Evolutionary conservation across 2,888 invertebrate species (phyloP), one percentile per base, ranked within the genome.

Genomic region (Leptopterna dolabrata): DNA sequence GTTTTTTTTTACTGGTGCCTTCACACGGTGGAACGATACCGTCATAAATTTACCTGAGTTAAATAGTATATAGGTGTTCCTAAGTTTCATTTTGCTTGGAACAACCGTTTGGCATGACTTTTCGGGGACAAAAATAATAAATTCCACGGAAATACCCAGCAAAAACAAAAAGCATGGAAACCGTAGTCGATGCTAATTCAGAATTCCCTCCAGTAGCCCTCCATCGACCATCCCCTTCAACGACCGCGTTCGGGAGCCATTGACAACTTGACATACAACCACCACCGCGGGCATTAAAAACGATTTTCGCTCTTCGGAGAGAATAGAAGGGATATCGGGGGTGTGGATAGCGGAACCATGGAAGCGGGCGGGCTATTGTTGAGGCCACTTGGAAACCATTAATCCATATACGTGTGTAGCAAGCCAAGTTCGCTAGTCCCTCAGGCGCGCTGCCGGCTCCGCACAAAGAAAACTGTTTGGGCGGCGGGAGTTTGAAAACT

Each of bases 361-460:
- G 73, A 73, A 73, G 73, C 73, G 19, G n/a, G 29, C 71, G 11
- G 30, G 73, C 73, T 73, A 73, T 73, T 73, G 73, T 73, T 73
- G 73, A 73, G 73, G 30, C 73, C 73, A n/a, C 73, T 73, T 73
- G 36, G 41, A 73, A 73, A 73, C 73, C 73, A 73, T 73, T 73
- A 73, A 73, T 73, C 73, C 73, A 73, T 73, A 73, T 73, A 73
- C 73, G 73, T 73, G 73, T 73, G 73, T 41, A 73, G 73, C 30
- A 73, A 73, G 73, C 36, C 73, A 73, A 73, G 73, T 41, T n/a
- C 36, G 36, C 73, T 73, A 16, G 73, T 41, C 73, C 73, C 36
- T 41, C 41, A 30, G 73, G 41, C 73, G n/a, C 36, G 73, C 36
- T 41, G 73, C 41, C 4, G 30, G 73, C 19, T 73, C n/a, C 73